These are phyloP conservation scores for Cavia aperea DNA, from an alignment of 2,113 vertebrate genomes.

Conservation along the genomic window DNA sequence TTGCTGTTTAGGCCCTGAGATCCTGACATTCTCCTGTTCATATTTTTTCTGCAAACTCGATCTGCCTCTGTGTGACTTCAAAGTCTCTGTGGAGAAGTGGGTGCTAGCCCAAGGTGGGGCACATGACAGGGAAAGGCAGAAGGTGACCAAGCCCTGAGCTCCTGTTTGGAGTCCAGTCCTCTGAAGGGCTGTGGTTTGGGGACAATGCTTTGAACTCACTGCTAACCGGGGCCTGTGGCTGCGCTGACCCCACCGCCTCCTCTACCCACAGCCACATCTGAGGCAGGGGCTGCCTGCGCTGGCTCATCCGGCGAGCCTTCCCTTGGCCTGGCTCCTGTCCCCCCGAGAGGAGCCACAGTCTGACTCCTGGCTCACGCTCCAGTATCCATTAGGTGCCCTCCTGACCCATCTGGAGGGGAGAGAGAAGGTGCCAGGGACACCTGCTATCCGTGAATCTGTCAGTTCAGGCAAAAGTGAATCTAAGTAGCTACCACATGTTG, in stretches of 20 bases:
- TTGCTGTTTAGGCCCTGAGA: background rate
- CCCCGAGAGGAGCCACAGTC: background rate
- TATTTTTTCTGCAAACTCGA: background rate
- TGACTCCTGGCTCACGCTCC: rapidly evolving
- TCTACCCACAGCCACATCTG: background rate
- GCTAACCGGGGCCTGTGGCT: background rate
- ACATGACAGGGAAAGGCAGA: rapidly evolving
- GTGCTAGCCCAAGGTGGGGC: rapidly evolving
- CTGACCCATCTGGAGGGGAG: background rate
- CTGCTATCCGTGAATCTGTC: background rate
- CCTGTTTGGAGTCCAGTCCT: rapidly evolving
- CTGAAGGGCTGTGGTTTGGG: background rate
- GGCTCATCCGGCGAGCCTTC: background rate
- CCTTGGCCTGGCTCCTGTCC: background rate
- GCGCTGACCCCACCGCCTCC: background rate
- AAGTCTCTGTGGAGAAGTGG: background rate
- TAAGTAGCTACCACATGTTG: background rate
- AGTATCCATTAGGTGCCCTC: background rate
- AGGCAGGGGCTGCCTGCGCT: background rate
- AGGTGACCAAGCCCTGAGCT: background rate
- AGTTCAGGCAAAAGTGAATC: background rate
- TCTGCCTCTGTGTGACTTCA: background rate
- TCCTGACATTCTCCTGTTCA: background rate
- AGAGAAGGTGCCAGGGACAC: background rate
- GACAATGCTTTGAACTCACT: background rate